Evolutionary conservation across 2,888 invertebrate genomes (phyloP).

Genomic region (Ornithoptera priamus): DNA sequence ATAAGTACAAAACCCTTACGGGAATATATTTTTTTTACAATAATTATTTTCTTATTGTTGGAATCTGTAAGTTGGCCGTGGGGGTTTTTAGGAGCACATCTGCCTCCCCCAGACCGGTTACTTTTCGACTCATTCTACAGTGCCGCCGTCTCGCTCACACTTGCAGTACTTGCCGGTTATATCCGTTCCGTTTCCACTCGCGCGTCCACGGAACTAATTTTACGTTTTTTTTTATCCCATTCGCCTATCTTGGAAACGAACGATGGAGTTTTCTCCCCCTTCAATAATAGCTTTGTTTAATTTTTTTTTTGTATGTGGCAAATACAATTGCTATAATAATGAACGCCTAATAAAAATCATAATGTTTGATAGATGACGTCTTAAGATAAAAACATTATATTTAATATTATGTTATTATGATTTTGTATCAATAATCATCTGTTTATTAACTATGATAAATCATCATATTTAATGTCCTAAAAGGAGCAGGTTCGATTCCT

Average conservation of each 20-base stretch:
- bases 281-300: conserved; percentile 41
- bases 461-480: too few species aligned
- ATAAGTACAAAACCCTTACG: conserved; percentile 4
- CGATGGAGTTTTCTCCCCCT: conserved; percentile 38
- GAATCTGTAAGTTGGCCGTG: conserved; percentile 66
- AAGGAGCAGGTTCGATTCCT: too few species aligned
- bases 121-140: conserved; percentile 58
- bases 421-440: too few species aligned
- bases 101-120: conserved; percentile 76
- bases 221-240: conserved; percentile 60
- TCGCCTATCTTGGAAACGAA: conserved; percentile 62
- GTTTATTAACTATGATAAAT: too few species aligned
- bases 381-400: not conserved
- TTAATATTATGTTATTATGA: not conserved
- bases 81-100: conserved; percentile 72
- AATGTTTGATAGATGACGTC: too few species aligned
- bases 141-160: conserved; percentile 51
- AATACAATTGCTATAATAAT: conserved; percentile 14
- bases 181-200: conserved; percentile 53
- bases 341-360: not conserved
- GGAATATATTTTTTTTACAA: conserved; percentile 53
- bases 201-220: conserved; percentile 68
- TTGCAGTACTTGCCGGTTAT: conserved; percentile 23
- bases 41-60: conserved; percentile 72
- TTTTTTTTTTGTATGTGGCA: conserved; percentile 41